Conservation (phyloP, 2,797 vertebrate genomes). For the Sebastiscus albofasciatus region DNA sequence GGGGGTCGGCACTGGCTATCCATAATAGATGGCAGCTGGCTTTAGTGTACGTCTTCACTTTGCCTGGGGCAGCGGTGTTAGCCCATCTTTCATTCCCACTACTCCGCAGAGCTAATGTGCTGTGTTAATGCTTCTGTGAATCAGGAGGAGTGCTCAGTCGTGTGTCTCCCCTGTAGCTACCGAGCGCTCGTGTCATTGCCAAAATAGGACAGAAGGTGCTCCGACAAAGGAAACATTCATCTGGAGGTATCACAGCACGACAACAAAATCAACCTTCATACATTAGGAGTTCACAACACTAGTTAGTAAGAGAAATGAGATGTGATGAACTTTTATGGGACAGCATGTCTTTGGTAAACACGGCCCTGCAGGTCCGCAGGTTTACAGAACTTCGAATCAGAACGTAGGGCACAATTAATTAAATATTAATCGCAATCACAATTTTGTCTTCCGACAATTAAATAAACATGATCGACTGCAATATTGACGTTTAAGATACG, state of each 20-base stretch:
- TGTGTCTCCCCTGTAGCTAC: constrained; percentile 72
- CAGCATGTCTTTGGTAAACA: constrained; percentile 46
- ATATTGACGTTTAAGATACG: too few species aligned
- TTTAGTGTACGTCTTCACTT: constrained; percentile 82
- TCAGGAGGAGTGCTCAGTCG: constrained; percentile 75
- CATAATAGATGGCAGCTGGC: constrained; percentile 84
- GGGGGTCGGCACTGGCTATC: constrained; percentile 75
- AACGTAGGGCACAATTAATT: too few species aligned
- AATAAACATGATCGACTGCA: too few species aligned
- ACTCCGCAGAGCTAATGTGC: constrained; percentile 78
- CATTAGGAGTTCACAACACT: constrained; percentile 46
- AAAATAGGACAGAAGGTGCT: constrained; percentile 79
- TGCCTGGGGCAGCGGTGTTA: constrained; percentile 76
- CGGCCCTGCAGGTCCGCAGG: not conserved
- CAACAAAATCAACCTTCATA: constrained; percentile 61
- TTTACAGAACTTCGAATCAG: constrained; percentile 1
- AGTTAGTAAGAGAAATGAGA: constrained; percentile 43
- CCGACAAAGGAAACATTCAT: constrained; percentile 74
- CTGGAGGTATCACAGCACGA: constrained; percentile 68
- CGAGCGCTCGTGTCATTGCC: constrained; percentile 72
- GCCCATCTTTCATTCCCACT: constrained; percentile 81
- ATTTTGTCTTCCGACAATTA: too few species aligned
- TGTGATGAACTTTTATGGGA: constrained; percentile 40
- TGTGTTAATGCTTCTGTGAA: constrained; percentile 81
- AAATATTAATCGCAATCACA: too few species aligned